phyloP scores from a whole-genome alignment of 2,797 vertebrate species.

The Picus viridis region DNA sequence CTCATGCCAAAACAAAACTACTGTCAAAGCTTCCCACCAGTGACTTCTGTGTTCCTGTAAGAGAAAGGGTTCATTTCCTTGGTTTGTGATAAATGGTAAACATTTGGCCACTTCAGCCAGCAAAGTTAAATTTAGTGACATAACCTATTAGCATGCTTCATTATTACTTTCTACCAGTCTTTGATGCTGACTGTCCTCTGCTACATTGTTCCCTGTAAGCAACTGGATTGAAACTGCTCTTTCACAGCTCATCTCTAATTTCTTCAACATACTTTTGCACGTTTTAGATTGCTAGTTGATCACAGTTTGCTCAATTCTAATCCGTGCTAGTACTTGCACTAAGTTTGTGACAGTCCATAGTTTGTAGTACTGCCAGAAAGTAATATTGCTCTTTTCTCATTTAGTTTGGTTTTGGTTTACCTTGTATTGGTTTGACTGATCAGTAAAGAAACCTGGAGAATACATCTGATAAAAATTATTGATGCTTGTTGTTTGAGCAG shows the following conservation, averaged over 20 bases:
- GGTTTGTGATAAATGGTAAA: neutral
- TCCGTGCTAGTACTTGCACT: neutral
- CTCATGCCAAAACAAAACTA: neutral
- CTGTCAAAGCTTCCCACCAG: neutral
- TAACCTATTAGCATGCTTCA: neutral
- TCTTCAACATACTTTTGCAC: neutral
- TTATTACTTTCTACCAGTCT: neutral
- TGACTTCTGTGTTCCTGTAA: neutral
- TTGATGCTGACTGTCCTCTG: neutral
- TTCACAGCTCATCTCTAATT: neutral
- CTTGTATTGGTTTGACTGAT: neutral
- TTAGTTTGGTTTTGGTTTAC: neutral
- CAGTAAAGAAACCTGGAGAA: conserved; percentile 25
- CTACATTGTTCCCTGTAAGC: neutral
- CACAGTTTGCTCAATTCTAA: neutral
- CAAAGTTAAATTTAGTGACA: neutral
- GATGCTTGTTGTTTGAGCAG: neutral
- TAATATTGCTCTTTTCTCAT: neutral
- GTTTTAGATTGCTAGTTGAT: neutral
- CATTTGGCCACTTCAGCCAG: neutral
- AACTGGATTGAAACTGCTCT: neutral
- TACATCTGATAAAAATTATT: neutral
- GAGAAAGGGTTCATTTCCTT: neutral
- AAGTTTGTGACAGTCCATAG: neutral
- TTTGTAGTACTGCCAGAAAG: neutral